Base-by-base conservation (phyloP, 2,797 vertebrate genomes). In the Tapera naevia region DNA sequence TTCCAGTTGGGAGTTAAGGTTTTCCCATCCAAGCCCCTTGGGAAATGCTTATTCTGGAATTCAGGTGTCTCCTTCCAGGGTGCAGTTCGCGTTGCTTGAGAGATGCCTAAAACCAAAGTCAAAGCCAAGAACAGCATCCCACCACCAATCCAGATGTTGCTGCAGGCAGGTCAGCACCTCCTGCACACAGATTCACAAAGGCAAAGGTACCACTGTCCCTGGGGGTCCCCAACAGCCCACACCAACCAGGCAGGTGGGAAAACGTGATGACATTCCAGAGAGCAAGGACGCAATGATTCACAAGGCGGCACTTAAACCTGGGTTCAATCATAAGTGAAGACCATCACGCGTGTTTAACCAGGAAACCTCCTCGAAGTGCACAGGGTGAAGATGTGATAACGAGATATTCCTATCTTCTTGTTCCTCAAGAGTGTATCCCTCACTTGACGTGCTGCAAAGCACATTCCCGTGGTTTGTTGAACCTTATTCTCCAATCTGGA, bases 111-210 rank as follows among this genome's bases (percentile, higher is more conserved):
- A 50, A 17, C 5, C 75, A 27, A 30, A 41, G 60, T 79, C 71
- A 33, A 33, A 67, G 64, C 87, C 4, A n/a, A 27, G 85, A 60
- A 27, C 27, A 1, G 6, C 4, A 28, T 64, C 79, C 89, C 82
- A 50, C 25, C 57, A 1, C 21, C 4, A 17, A 66, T 23, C 16
- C 74, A 32, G 74, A 22, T 6, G 74, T 15, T 70, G 64, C 58
- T 56, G 32, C 76, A 12, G n/a, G 53, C 2, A 13, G 41, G 53
- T 10, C 17, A 71, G 50, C 70, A 32, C 33, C 66, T 82, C 74
- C 84, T 13, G 67, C 48, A 8, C 0, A 16, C 4, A 1, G 0
- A 17, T 0, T 21, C 46, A 5, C 27, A 18, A 28, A 4, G 1
- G 11, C 80, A 54, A 60, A 33, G 43, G 58, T 25, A 16, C 13